Percentiles rank a stretch among this genome's conserved stretches.
Evolutionary conservation across 2,113 vertebrate genomes (phyloP).

Genomic region (Chaenogobius annularis): DNA sequence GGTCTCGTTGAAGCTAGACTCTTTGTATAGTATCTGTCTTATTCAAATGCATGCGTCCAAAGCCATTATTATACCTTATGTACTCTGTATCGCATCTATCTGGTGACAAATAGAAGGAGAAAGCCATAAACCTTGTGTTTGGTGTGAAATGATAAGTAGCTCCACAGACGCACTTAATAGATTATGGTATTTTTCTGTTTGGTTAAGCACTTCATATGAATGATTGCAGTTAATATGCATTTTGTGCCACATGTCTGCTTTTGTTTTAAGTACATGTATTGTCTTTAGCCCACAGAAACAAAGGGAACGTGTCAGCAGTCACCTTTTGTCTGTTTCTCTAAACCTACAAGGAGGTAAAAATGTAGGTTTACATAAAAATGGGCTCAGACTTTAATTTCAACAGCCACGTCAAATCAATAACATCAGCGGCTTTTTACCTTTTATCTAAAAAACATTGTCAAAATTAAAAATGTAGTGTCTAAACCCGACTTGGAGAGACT

Average conservation of each 20-base stretch:
- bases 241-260: not conserved
- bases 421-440: too few relatives aligned
- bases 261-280: not conserved
- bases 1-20: conserved; percentile 25
- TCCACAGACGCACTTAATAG: conserved; percentile 6
- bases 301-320: too few relatives aligned
- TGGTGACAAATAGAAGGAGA: conserved; percentile 30
- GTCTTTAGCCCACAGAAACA: too few relatives aligned
- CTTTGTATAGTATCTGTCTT: conserved; percentile 22
- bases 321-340: too few relatives aligned
- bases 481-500: too few relatives aligned
- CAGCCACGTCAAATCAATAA: too few relatives aligned
- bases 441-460: too few relatives aligned
- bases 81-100: conserved; percentile 20
- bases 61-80: not conserved
- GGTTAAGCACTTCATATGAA: conserved; percentile 1
- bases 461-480: too few relatives aligned
- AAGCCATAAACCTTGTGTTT: conserved; percentile 23
- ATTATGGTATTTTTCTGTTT: conserved; percentile 18
- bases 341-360: too few relatives aligned
- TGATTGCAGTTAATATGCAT: conserved; percentile 4
- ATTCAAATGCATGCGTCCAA: conserved; percentile 9
- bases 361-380: too few relatives aligned
- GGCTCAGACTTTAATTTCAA: too few relatives aligned
- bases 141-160: not conserved